Percentiles rank a stretch among this genome's conserved stretches.
Conservation (phyloP, 2,797 vertebrate genomes). For the Anomalospiza imberbis region DNA sequence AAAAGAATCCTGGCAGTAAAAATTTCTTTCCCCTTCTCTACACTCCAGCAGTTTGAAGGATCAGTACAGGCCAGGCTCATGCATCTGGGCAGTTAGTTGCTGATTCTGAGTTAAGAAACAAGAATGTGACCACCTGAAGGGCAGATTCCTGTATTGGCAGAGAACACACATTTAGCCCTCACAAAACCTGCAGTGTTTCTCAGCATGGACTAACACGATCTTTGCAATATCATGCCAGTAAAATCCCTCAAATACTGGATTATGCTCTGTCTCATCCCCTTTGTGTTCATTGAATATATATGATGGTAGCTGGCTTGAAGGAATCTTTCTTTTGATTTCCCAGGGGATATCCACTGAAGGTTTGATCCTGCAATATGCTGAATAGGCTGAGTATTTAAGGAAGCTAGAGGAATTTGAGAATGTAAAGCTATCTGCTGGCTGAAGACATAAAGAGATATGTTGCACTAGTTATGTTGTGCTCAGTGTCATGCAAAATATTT, state of each 20-base stretch:
- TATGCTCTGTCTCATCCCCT: background rate
- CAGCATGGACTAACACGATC: background rate
- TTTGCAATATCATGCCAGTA: background rate
- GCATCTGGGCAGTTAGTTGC: background rate
- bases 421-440: background rate
- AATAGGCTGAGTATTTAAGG: background rate
- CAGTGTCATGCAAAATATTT: background rate
- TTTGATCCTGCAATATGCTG: background rate
- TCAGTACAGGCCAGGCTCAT: background rate
- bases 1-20: background rate
- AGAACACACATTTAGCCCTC: background rate
- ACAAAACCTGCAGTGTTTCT: background rate
- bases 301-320: constrained; percentile 22
- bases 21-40: background rate
- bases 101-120: background rate
- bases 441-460: background rate
- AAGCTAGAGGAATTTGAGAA: background rate
- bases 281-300: constrained; percentile 26
- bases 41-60: background rate
- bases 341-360: background rate
- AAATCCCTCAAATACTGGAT: constrained; percentile 7
- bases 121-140: background rate
- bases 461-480: background rate
- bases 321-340: constrained; percentile 52
- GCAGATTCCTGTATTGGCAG: background rate